Evolutionary conservation across 2,888 invertebrate genomes (phyloP).

Genomic region (Anarsia innoxiella): DNA sequence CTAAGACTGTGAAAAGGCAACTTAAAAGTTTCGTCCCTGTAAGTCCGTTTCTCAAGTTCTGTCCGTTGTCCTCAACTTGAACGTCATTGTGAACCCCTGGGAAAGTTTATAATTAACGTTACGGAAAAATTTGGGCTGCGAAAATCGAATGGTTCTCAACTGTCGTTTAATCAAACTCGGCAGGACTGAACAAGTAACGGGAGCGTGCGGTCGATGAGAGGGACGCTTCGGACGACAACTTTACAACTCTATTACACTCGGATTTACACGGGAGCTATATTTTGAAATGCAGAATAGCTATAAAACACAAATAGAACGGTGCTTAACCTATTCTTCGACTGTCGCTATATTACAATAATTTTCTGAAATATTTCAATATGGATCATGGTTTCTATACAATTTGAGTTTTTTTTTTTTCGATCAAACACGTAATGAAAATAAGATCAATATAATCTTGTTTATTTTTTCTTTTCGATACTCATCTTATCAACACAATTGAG

Average conservation of each 20-base stretch:
- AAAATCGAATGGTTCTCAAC: slow-evolving; percentile 39
- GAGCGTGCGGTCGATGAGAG: slow-evolving; percentile 15
- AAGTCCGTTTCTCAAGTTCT: slow-evolving; percentile 29
- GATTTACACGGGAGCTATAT: slow-evolving; percentile 16
- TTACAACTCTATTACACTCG: slow-evolving; percentile 20
- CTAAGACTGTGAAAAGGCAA: no score
- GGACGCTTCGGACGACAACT: slow-evolving; percentile 16
- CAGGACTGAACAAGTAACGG: slow-evolving; percentile 21
- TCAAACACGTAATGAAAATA: slow-evolving; percentile 7
- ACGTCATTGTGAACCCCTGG: slow-evolving; percentile 30
- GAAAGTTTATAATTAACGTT: slow-evolving; percentile 57
- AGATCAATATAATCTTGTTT: slow-evolving; percentile 10
- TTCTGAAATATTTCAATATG: slow-evolving; percentile 3
- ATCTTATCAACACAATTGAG: slow-evolving; percentile 14
- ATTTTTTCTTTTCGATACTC: slow-evolving; percentile 16
- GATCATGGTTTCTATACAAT: background rate
- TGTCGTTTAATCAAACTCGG: slow-evolving; percentile 47
- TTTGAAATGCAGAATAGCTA: slow-evolving; percentile 5
- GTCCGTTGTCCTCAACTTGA: slow-evolving; percentile 40
- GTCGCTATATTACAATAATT: no score
- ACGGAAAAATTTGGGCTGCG: slow-evolving; percentile 37
- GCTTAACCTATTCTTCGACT: background rate
- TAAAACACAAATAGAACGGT: slow-evolving; percentile 7
- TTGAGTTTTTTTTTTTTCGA: no score
- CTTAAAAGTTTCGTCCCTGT: slow-evolving; percentile 21